Percentiles rank a stretch among this genome's conserved stretches.
Evolutionary conservation across 2,888 invertebrate genomes (phyloP).

Genomic region (Stenchaetothrips biformis): DNA sequence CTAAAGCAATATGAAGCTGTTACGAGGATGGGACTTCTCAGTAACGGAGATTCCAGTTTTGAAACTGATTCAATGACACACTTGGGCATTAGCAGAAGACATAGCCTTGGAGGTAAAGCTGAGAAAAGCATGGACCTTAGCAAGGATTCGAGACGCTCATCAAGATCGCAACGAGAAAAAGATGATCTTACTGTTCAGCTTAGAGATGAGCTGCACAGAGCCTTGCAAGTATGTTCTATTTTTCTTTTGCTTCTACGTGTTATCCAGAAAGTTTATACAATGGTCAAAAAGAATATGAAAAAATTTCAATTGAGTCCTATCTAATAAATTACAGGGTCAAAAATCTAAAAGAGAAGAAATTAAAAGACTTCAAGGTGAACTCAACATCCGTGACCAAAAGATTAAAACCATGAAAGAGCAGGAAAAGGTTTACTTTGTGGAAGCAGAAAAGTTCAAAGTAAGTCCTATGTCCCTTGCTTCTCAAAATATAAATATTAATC

Average conservation of each 20-base stretch:
- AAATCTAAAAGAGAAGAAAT: slow-evolving; percentile 6
- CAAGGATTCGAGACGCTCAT: not conserved
- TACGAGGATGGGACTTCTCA: not conserved
- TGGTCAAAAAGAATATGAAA: not conserved
- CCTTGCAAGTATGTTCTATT: not conserved
- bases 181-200: not conserved
- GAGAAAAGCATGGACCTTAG: not conserved
- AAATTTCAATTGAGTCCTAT: not conserved
- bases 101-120: not conserved
- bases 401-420: slow-evolving; percentile 15
- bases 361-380: not conserved
- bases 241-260: not conserved
- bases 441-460: slow-evolving; percentile 1
- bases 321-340: not conserved
- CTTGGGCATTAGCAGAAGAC: not conserved
- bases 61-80: slow-evolving; percentile 7
- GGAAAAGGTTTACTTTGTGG: not conserved
- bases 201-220: slow-evolving; percentile 1
- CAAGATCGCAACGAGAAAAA: not conserved
- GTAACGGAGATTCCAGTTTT: slow-evolving; percentile 2
- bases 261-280: too few relatives aligned
- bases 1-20: slow-evolving; percentile 4
- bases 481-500: not conserved
- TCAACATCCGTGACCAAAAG: not conserved
- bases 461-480: not conserved